phyloP scores from a whole-genome alignment of 2,113 vertebrate genomes.

The Pygathrix nemaeus region DNA sequence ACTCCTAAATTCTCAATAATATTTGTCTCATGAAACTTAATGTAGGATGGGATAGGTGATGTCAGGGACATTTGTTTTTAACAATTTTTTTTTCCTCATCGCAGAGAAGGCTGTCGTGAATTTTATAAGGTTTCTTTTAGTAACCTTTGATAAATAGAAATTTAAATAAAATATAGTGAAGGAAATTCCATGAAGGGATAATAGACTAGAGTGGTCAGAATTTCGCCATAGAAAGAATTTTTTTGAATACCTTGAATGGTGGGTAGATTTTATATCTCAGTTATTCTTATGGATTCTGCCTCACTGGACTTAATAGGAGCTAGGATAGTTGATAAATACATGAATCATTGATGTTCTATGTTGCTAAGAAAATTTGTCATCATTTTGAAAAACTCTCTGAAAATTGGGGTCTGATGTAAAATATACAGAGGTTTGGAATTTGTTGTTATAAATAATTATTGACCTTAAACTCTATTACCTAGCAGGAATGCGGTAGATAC shows the following conservation, averaged over 20 bases:
- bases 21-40: neutral
- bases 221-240: neutral
- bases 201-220: neutral
- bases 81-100: neutral
- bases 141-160: slow-evolving; percentile 15
- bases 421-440: slow-evolving; percentile 5
- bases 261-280: neutral
- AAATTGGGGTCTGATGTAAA: neutral
- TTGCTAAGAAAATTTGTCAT: slow-evolving; percentile 5
- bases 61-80: neutral
- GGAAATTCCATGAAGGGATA: neutral
- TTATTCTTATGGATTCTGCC: neutral
- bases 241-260: neutral
- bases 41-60: neutral
- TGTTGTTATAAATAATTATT: neutral
- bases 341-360: neutral
- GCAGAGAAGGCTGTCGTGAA: neutral
- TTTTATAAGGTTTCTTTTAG: neutral
- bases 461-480: neutral
- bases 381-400: neutral
- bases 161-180: neutral
- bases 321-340: neutral
- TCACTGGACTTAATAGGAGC: neutral
- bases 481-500: neutral
- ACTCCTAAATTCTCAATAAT: neutral